Evolutionary conservation across 2,797 vertebrate genomes (phyloP).

Genomic region (Hyperoplus lanceolatus): DNA sequence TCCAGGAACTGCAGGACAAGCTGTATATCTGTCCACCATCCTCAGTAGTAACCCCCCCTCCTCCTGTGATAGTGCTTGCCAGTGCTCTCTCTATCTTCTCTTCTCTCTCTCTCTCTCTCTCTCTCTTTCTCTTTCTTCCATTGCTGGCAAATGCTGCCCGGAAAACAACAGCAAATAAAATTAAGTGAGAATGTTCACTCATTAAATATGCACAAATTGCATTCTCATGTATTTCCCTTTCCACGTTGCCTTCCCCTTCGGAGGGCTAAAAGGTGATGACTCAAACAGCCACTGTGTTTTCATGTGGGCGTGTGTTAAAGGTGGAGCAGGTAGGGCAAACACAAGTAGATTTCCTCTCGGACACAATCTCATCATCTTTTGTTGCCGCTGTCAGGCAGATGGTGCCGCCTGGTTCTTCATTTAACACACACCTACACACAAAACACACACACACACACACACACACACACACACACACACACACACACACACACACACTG

Average conservation of each 20-base stretch:
- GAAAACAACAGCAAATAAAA: conserved; percentile 69
- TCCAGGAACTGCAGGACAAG: conserved; percentile 78
- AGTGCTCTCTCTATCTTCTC: conserved; percentile 11
- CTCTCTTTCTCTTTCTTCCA: conserved; percentile 44
- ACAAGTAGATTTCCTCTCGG: conserved; percentile 81
- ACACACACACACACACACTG: conserved; percentile 52
- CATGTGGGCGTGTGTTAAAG: conserved; percentile 38
- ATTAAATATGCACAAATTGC: conserved; percentile 81
- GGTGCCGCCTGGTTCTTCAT: conserved; percentile 71
- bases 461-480: conserved; percentile 49
- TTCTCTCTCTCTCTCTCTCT: conserved; percentile 27
- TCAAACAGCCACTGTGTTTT: conserved; percentile 47
- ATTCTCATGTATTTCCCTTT: conserved; percentile 66
- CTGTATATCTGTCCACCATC: conserved; percentile 71
- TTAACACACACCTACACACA: conserved; percentile 68
- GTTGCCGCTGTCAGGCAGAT: conserved; percentile 80
- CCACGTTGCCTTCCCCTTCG: conserved; percentile 1
- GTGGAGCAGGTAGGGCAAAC: conserved; percentile 66
- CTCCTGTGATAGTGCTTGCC: conserved; percentile 33
- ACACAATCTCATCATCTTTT: conserved; percentile 85
- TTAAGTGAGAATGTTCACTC: conserved; percentile 68
- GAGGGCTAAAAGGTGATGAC: conserved; percentile 46
- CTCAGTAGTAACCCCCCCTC: conserved; percentile 23
- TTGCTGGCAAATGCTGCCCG: conserved; percentile 43
- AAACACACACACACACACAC: too few relatives aligned